Base-by-base conservation (phyloP, 2,888 invertebrate genomes). In the Oscheius myriophilus region DNA sequence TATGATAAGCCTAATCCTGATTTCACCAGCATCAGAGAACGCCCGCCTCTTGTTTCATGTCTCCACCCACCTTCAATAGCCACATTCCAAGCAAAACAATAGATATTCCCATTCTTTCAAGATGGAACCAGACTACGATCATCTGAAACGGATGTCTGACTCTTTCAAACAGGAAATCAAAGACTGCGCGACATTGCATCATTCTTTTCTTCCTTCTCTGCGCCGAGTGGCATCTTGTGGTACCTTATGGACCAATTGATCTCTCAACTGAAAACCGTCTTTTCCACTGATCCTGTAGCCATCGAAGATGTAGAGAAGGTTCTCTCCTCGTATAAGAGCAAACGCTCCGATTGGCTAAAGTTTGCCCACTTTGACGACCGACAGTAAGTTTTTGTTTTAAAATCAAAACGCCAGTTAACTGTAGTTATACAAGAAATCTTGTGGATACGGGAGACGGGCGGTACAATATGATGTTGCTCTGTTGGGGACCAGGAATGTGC, bases 391-490 rank as follows among this genome's bases (percentile, higher is more conserved):
- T n/a, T n/a, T n/a, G n/a, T n/a, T n/a, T n/a, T n/a, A n/a, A n/a
- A n/a, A n/a, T n/a, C n/a, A n/a, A 14, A 14, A 16, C 16, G 26
- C 26, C 16, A 69, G 14, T 3, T 9, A 1, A 11, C 11, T 6
- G 11, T 82, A 94, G 93, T 86, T 98, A 98, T 87, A 98, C 97
- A 0, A 89, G 97, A 45, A 98, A 98, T 88, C 89, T 98, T 0
- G 69, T 69, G 18, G 69, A 69, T 43, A 64, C 69, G 16, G 69
- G 69, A 16, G 53, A 69, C 57, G 96, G 95, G 0, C 94, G 93
- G 87, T 98, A 95, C 89, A 98, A 98, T 88, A 89, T 98, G 76
- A 94, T 98, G 92, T 91, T 95, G 23, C 89, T 98, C 16, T 97
- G 96, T 88, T 98, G 98, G 97, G 94, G 95, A 26, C 93, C 95